phyloP scores from a whole-genome alignment of 2,113 vertebrate genomes.

The Cheilinus undulatus region DNA sequence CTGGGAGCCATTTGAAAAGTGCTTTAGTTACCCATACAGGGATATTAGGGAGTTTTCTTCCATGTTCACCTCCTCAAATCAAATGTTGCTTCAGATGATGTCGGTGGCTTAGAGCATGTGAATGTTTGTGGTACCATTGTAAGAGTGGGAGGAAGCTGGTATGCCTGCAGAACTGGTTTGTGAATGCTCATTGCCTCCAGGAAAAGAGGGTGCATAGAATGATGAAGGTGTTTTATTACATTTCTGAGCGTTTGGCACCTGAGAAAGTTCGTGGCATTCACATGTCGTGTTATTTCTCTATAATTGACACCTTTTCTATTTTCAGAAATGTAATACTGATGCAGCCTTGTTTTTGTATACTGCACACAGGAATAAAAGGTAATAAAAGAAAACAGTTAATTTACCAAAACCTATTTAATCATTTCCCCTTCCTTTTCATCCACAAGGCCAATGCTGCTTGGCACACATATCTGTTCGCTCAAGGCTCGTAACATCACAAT shows the following conservation, averaged over 20 bases:
- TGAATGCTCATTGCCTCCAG: slow-evolving; percentile 42
- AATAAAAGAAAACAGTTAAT: too few species aligned
- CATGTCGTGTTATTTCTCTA: too few species aligned
- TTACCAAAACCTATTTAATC: too few species aligned
- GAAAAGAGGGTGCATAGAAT: slow-evolving; percentile 13
- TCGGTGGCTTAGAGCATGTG: slow-evolving; percentile 19
- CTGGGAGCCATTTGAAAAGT: slow-evolving; percentile 64
- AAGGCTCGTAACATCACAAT: slow-evolving; percentile 26
- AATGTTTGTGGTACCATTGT: slow-evolving; percentile 18
- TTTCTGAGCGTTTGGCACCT: too few species aligned
- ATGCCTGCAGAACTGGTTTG: slow-evolving; percentile 56
- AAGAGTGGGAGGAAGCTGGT: slow-evolving; percentile 52
- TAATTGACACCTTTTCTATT: too few species aligned
- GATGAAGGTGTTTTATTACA: background rate
- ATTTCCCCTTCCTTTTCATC: too few species aligned
- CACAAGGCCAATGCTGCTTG: too few species aligned
- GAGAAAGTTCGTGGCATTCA: too few species aligned
- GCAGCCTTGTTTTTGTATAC: too few species aligned
- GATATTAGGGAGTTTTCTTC: slow-evolving; percentile 59
- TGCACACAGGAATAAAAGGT: too few species aligned
- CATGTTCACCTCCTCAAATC: slow-evolving; percentile 64
- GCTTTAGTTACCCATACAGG: slow-evolving; percentile 55
- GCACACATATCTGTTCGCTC: background rate
- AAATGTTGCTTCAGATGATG: slow-evolving; percentile 58
- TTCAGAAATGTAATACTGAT: too few species aligned